A percentile compares a stretch with the other conserved stretches of the same genome.
Conservation (phyloP, 2,888 invertebrate species). For the Erynnis tages region DNA sequence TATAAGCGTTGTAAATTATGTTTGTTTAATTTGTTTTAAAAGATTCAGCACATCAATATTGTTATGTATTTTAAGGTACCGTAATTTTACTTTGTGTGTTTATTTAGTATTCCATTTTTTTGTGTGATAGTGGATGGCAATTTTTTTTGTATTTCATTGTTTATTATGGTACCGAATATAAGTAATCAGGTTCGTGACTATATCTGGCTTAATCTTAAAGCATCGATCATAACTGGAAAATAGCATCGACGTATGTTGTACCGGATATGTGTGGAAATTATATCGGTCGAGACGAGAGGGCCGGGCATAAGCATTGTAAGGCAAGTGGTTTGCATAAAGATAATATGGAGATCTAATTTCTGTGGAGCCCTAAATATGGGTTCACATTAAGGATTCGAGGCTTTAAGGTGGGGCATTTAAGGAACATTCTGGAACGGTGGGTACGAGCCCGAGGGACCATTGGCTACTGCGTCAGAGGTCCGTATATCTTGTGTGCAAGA, state of each 20-base stretch:
- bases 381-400: slow-evolving; percentile 40
- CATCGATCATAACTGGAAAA: slow-evolving; percentile 39
- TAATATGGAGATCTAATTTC: slow-evolving; percentile 73
- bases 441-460: slow-evolving; percentile 56
- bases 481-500: slow-evolving; percentile 80
- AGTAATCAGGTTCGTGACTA: no score
- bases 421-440: slow-evolving; percentile 46
- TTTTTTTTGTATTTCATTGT: no score
- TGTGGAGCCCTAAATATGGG: slow-evolving; percentile 54
- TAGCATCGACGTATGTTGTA: slow-evolving; percentile 72
- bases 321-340: slow-evolving; percentile 81
- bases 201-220: no score
- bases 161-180: no score
- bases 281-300: slow-evolving; percentile 66
- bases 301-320: slow-evolving; percentile 73
- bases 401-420: slow-evolving; percentile 49
- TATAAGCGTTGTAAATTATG: no score
- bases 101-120: no score
- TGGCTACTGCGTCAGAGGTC: slow-evolving; percentile 70
- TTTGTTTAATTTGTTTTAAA: no score
- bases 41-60: no score
- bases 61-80: no score
- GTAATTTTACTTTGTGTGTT: no score
- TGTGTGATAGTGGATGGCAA: no score
- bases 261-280: slow-evolving; percentile 71